A percentile compares a stretch with the other conserved stretches of the same genome.
phyloP scores from a whole-genome alignment of 2,888 invertebrate genomes.

The Agrilus mali region DNA sequence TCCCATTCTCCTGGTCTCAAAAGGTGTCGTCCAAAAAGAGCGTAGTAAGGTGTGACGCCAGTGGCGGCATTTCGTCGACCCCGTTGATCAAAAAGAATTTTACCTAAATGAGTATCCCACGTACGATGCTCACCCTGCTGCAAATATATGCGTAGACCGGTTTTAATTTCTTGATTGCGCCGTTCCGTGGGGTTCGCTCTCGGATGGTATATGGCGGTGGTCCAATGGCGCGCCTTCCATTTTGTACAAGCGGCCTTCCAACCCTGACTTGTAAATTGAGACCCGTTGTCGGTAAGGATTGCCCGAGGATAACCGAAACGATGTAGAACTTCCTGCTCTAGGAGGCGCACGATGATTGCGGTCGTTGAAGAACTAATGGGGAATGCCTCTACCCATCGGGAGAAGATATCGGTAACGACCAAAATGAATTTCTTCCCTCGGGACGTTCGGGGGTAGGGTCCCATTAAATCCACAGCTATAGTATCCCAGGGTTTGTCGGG shows the following conservation, averaged over 20 bases:
- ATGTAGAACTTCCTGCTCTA: conserved; percentile 9
- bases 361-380: conserved; percentile 6
- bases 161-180: not conserved
- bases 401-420: conserved; percentile 15
- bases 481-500: conserved; percentile 8
- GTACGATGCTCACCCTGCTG: not conserved
- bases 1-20: no score
- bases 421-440: conserved; percentile 9
- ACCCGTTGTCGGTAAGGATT: conserved; percentile 8
- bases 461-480: conserved; percentile 7
- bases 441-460: conserved; percentile 6
- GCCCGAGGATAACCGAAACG: conserved; percentile 7
- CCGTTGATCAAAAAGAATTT: not conserved
- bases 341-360: not conserved
- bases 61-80: not conserved
- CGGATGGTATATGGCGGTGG: not conserved
- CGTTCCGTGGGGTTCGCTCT: not conserved
- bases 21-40: no score
- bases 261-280: conserved; percentile 2
- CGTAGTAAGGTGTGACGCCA: not conserved
- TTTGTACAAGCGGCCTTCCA: conserved; percentile 8
- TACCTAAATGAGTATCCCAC: not conserved
- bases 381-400: conserved; percentile 17
- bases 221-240: not conserved
- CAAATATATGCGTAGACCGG: not conserved